Evolutionary conservation across 2,888 invertebrate genomes (phyloP).

Genomic region (Acanthoscelides obtectus): DNA sequence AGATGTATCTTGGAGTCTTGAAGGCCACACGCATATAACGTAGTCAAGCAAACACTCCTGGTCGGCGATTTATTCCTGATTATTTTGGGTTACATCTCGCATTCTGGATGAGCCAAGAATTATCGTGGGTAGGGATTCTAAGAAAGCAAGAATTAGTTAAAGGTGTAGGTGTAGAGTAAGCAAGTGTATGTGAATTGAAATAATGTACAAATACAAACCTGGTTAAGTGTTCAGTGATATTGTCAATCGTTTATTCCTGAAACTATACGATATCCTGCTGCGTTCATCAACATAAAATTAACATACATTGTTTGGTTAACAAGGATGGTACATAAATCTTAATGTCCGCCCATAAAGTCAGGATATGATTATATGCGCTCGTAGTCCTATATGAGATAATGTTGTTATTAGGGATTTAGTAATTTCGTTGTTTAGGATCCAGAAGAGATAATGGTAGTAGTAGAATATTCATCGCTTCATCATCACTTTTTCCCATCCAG

Average conservation of each 20-base stretch:
- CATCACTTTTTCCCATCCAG: too few relatives aligned
- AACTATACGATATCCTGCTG: neutral
- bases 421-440: neutral
- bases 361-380: neutral
- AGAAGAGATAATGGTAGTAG: too few relatives aligned
- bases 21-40: too few relatives aligned
- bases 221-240: neutral
- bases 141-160: neutral
- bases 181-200: neutral
- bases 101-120: too few relatives aligned
- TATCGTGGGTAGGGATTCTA: too few relatives aligned
- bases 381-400: neutral
- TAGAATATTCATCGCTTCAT: too few relatives aligned
- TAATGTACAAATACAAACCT: neutral
- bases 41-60: too few relatives aligned
- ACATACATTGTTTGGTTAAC: neutral
- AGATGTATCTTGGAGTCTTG: too few relatives aligned
- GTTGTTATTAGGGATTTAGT: too few relatives aligned
- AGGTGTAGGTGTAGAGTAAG: neutral
- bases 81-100: too few relatives aligned
- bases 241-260: neutral
- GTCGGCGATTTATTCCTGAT: too few relatives aligned
- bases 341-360: neutral
- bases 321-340: neutral
- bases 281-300: neutral